Evolutionary conservation across 2,888 invertebrate genomes (phyloP).

Genomic region (Tricholauxania praeusta): DNA sequence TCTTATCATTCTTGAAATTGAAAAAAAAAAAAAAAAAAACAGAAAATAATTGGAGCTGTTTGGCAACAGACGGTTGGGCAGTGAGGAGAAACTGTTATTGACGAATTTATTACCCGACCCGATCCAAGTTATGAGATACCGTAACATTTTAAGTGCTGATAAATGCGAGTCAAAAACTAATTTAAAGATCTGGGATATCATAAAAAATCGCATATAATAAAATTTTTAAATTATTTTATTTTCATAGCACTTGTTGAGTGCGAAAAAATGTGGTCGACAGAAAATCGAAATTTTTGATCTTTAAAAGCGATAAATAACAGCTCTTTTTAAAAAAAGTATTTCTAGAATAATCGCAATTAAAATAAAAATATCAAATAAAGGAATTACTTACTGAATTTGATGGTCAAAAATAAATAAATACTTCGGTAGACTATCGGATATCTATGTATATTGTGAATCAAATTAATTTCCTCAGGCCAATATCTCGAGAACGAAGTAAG

Average conservation of each 20-base stretch:
- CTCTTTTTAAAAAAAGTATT: too few relatives aligned
- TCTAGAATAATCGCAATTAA: too few relatives aligned
- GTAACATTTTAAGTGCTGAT: constrained; percentile 23
- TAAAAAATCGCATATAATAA: background rate
- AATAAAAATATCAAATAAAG: too few relatives aligned
- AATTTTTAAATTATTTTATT: constrained; percentile 23
- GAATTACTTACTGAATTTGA: too few relatives aligned
- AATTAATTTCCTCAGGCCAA: too few relatives aligned
- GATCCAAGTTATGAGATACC: constrained; percentile 43
- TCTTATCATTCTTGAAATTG: background rate
- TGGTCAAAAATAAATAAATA: too few relatives aligned
- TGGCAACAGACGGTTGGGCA: background rate
- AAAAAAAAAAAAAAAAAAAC: background rate
- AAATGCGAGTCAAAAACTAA: constrained; percentile 1
- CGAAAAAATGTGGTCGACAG: background rate
- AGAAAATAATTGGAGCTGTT: background rate
- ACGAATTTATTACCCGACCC: constrained; percentile 48
- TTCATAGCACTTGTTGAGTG: background rate
- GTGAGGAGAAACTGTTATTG: constrained; percentile 40
- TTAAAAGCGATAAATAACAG: too few relatives aligned
- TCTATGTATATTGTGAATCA: too few relatives aligned
- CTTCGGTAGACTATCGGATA: too few relatives aligned
- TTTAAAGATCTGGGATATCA: background rate
- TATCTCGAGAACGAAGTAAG: too few relatives aligned
- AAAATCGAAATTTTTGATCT: background rate